phyloP scores from a whole-genome alignment of 2,797 vertebrate species.

The Eptatretus atami region DNA sequence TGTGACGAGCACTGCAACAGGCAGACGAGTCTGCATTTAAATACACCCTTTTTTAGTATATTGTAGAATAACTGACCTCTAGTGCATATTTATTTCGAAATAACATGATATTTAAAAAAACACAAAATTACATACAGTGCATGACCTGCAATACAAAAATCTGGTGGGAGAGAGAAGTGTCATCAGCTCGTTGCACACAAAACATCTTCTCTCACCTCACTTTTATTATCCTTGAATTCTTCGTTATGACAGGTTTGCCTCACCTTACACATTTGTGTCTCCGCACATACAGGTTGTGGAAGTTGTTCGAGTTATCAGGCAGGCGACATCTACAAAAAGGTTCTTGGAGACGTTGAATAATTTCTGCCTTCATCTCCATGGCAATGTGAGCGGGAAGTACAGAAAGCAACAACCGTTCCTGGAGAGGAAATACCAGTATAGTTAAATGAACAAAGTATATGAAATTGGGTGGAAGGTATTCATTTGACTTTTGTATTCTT shows the following conservation, averaged over 20 bases:
- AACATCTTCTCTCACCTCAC: too few species aligned
- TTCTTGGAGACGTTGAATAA: slow-evolving; percentile 62
- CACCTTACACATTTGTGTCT: slow-evolving; percentile 74
- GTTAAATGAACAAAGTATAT: slow-evolving; percentile 7
- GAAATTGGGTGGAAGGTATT: slow-evolving; percentile 1
- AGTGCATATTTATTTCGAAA: too few species aligned
- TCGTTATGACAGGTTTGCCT: background rate
- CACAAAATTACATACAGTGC: too few species aligned
- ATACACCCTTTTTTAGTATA: too few species aligned
- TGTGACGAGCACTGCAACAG: too few species aligned
- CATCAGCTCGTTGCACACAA: too few species aligned
- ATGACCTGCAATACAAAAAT: too few species aligned
- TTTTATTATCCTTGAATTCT: too few species aligned
- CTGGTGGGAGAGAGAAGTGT: too few species aligned
- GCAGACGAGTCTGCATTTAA: too few species aligned
- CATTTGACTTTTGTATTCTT: background rate
- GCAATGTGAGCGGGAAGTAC: slow-evolving; percentile 64
- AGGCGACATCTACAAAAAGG: slow-evolving; percentile 31
- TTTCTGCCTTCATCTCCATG: slow-evolving; percentile 78
- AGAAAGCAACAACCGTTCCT: slow-evolving; percentile 63
- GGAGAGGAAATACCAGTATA: background rate
- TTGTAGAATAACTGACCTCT: too few species aligned
- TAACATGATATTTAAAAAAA: too few species aligned
- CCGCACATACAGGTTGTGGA: slow-evolving; percentile 73
- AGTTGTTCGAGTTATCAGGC: slow-evolving; percentile 60